phyloP scores from a whole-genome alignment of 2,113 vertebrate species.

The Hymenochirus boettgeri region DNA sequence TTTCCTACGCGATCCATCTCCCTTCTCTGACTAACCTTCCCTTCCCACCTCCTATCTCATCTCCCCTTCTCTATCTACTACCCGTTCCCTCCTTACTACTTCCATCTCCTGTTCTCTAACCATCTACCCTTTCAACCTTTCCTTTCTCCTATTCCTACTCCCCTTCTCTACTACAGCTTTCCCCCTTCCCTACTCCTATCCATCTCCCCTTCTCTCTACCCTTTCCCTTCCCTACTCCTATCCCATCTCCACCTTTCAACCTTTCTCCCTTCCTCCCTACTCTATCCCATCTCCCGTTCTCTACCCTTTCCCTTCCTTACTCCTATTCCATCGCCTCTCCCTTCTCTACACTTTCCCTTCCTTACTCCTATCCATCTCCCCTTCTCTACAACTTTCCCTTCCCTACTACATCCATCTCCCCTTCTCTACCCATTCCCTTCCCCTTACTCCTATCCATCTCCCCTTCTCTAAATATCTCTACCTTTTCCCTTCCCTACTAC shows the following conservation, averaged over 20 bases:
- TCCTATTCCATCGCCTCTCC: not conserved
- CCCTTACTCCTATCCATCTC: too few relatives aligned
- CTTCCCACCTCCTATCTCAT: not conserved
- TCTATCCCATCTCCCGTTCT: not conserved
- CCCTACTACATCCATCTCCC: not conserved
- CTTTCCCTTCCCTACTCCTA: too few relatives aligned
- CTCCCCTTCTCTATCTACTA: not conserved
- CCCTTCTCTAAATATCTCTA: too few relatives aligned
- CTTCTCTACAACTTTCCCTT: not conserved
- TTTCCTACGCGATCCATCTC: not conserved
- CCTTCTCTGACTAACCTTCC: not conserved
- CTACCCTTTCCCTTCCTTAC: too few relatives aligned
- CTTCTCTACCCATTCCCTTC: not conserved
- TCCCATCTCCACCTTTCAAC: not conserved
- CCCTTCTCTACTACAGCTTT: not conserved
- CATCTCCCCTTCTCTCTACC: accelerated
- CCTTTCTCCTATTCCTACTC: too few relatives aligned
- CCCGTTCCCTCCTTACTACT: not conserved
- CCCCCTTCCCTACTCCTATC: too few relatives aligned
- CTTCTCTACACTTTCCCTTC: not conserved
- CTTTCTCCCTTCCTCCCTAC: not conserved
- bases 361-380: too few relatives aligned
- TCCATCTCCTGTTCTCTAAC: not conserved
- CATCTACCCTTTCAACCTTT: not conserved
- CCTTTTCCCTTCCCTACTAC: too few relatives aligned